Base-by-base conservation (phyloP, 30 jellyfish, hydroid and myxozoan genomes). In the Aurelia aurita complex sp. Pacific region DNA sequence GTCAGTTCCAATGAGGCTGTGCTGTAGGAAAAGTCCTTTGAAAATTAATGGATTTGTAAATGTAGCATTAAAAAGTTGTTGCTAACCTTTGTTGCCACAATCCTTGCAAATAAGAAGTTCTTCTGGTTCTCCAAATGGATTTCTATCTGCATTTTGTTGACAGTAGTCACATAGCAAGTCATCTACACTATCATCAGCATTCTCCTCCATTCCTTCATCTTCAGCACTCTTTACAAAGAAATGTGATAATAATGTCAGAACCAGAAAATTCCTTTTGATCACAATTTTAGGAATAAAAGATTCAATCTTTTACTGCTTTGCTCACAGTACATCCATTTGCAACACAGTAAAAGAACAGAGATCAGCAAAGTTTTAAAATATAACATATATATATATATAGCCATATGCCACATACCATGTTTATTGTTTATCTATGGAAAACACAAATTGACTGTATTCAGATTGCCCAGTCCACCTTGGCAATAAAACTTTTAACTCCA, bases 61-160 rank as follows among this genome's bases (percentile, higher is more conserved):
- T 5, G 12, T 4, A 7, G 1, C 5, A 9, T 6, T 7, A 46
- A 9, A 46, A 46, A 46, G 57, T 7, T 46, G 57, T 9, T 46
- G 57, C 85, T 60, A n/a, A 92, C 98, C 98, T 88, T 94, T 88
- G 81, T 94, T 94, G 42, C 97, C 97, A 84, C 98, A 94, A 64
- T 94, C 98, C 85, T 94, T 94, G 86, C 98, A 94, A 43, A 94
- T 84, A 55, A 94, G 86, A 16, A 94, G 91, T 55, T 94, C 98
- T 61, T 94, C 98, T 16, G 93, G 97, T 46, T 86, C 88, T 7
- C 98, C 98, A 89, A 82, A 72, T 60, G 92, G 92, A 80, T 94
- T 94, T 67, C 80, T 83, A 54, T 94, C 97, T 17, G 92, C 96
- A 69, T 81, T 88, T n/a, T 81, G 95, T 59, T 94, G 98, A 62